A percentile compares a stretch with the other conserved stretches of the same genome.
Conservation (phyloP, 1,140 invertebrate species). For the Dolichoris vasculosae region DNA sequence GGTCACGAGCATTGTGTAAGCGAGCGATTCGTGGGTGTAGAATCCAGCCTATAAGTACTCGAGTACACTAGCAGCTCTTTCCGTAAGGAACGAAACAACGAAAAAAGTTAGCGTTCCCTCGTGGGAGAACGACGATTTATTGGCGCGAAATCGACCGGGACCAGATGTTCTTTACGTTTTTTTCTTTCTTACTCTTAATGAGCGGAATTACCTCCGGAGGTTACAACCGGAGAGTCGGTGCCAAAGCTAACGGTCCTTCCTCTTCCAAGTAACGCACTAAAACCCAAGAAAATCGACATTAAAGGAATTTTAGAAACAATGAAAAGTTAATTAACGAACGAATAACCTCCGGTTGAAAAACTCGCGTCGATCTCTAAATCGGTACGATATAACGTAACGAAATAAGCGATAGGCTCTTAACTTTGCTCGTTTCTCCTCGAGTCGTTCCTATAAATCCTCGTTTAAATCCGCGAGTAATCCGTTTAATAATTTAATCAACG, state of each 20-base stretch:
- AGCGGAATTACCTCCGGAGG: background rate
- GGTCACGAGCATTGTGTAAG: background rate
- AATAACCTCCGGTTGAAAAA: too few species aligned
- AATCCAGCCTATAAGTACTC: too few species aligned
- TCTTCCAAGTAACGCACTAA: too few species aligned
- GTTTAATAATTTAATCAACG: background rate
- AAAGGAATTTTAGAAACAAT: too few species aligned
- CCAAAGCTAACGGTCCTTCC: too few species aligned
- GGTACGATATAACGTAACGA: background rate
- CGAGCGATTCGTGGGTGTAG: too few species aligned
- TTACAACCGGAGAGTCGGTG: background rate
- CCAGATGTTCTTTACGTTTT: background rate
- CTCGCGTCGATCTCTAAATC: background rate
- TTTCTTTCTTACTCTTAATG: too few species aligned
- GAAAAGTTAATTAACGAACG: too few species aligned
- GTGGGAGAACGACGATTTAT: background rate
- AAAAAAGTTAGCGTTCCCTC: too few species aligned
- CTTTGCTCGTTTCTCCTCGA: background rate
- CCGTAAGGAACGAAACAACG: background rate
- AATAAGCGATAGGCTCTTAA: background rate
- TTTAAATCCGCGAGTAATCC: background rate
- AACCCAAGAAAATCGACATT: too few species aligned
- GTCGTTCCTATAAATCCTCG: background rate
- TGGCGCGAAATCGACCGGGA: background rate
- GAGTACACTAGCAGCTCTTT: background rate